phyloP scores from a whole-genome alignment of 2,888 invertebrate genomes.

The Dicycla oo region DNA sequence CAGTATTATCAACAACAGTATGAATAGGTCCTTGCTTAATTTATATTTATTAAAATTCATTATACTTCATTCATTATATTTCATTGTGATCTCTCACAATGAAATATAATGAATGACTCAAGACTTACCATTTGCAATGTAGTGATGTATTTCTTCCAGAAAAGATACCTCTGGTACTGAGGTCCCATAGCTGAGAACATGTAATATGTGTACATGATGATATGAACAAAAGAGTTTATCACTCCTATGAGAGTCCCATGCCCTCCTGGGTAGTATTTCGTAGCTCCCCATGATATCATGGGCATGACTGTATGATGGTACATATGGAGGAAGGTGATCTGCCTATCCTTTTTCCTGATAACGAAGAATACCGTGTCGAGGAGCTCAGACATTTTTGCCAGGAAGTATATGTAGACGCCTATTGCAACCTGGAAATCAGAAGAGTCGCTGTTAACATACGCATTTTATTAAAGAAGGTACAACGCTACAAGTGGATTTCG shows the following conservation, averaged over 20 bases:
- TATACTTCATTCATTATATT: too few relatives aligned
- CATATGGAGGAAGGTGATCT: conserved; percentile 97
- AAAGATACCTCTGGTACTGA: conserved; percentile 95
- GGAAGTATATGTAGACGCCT: conserved; percentile 95
- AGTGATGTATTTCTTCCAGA: conserved; percentile 98
- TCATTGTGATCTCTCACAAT: background rate
- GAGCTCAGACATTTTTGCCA: conserved; percentile 97
- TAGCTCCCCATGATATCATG: conserved; percentile 97
- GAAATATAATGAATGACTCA: too few relatives aligned
- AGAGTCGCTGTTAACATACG: background rate
- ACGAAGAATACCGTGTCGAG: conserved; percentile 98
- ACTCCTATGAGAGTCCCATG: conserved; percentile 97
- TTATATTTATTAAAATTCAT: background rate
- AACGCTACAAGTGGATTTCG: background rate
- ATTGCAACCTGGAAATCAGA: conserved; percentile 89
- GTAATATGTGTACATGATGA: conserved; percentile 98
- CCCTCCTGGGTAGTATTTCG: conserved; percentile 96
- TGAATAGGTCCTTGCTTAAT: background rate
- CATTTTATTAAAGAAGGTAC: background rate
- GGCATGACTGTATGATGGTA: conserved; percentile 99
- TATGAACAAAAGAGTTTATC: conserved; percentile 98
- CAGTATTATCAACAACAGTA: too few relatives aligned
- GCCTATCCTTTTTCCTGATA: conserved; percentile 96
- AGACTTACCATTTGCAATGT: conserved; percentile 89
- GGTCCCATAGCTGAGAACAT: conserved; percentile 97